Percentiles rank a stretch among this genome's conserved stretches.
Evolutionary conservation across 1,140 invertebrate species (phyloP).

Genomic region (Scylla paramamosain): DNA sequence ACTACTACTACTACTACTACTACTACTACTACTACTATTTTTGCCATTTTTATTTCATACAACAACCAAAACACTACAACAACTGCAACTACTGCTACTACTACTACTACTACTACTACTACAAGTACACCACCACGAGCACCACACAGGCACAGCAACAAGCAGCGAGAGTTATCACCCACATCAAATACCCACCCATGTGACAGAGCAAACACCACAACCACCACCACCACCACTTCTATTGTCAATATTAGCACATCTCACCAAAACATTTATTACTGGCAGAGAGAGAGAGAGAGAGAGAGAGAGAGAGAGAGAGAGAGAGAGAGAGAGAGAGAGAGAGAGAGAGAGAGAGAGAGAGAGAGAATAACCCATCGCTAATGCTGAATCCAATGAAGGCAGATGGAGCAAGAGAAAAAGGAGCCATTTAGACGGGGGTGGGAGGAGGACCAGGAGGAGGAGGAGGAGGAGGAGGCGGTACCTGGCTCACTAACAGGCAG

Average conservation of each 20-base stretch:
- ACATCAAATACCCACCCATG: no score
- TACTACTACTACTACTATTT: not conserved
- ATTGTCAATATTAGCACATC: not conserved
- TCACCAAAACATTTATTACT: not conserved
- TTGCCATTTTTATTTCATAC: no score
- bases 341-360: no score
- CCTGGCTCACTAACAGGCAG: no score
- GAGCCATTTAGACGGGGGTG: not conserved
- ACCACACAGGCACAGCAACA: not conserved
- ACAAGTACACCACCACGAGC: not conserved
- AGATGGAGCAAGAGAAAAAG: conserved; percentile 19
- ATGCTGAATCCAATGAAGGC: no score
- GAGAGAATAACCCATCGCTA: no score
- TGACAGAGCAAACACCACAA: no score
- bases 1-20: conserved; percentile 7
- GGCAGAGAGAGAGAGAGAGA: not conserved
- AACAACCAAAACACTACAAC: no score
- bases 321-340: not conserved
- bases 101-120: not conserved
- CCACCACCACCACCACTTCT: not conserved
- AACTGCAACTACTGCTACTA: no score
- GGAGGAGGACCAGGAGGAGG: not conserved
- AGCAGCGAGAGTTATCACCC: no score
- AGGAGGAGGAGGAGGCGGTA: not conserved
- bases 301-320: no score